Evolutionary conservation across 2,797 vertebrate species (phyloP).

Genomic region (Botia kubotai): DNA sequence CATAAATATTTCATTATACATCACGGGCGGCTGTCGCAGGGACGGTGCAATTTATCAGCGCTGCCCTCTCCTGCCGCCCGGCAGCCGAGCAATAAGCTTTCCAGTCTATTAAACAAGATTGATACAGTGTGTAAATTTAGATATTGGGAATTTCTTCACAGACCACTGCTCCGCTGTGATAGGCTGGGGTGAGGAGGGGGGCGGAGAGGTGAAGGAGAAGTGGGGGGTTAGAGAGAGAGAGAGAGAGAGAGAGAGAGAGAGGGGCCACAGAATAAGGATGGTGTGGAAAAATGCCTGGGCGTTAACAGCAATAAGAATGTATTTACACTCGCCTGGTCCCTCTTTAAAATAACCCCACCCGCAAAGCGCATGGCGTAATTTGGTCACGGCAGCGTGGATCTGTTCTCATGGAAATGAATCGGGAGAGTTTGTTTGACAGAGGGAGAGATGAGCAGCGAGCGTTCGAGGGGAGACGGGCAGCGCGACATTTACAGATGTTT

Average conservation of each 20-base stretch:
- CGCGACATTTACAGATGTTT: constrained; percentile 57
- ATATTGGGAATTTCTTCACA: constrained; percentile 88
- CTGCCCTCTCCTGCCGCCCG: constrained; percentile 81
- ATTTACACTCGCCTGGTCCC: constrained; percentile 64
- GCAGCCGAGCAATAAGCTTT: constrained; percentile 81
- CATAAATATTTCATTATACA: constrained; percentile 95
- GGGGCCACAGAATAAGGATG: constrained; percentile 44
- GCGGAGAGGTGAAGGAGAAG: constrained; percentile 57
- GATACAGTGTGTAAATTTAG: constrained; percentile 90
- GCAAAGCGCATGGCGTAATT: constrained; percentile 58
- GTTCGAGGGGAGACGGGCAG: constrained; percentile 40
- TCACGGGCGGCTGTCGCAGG: constrained; percentile 81
- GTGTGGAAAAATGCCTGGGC: constrained; percentile 63
- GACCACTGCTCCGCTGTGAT: constrained; percentile 83
- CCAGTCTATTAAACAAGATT: constrained; percentile 95
- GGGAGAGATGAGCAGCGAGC: constrained; percentile 56
- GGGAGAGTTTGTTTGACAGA: constrained; percentile 60
- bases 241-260: constrained; percentile 33
- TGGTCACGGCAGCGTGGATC: constrained; percentile 59
- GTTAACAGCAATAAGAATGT: constrained; percentile 73
- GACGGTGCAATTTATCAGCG: constrained; percentile 90
- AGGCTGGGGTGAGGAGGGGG: constrained; percentile 67
- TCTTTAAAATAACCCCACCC: constrained; percentile 52
- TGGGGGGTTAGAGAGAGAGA: constrained; percentile 33
- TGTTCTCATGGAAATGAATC: constrained; percentile 64